phyloP scores from a whole-genome alignment of 2,113 vertebrate species.

The Xiphophorus hellerii region DNA sequence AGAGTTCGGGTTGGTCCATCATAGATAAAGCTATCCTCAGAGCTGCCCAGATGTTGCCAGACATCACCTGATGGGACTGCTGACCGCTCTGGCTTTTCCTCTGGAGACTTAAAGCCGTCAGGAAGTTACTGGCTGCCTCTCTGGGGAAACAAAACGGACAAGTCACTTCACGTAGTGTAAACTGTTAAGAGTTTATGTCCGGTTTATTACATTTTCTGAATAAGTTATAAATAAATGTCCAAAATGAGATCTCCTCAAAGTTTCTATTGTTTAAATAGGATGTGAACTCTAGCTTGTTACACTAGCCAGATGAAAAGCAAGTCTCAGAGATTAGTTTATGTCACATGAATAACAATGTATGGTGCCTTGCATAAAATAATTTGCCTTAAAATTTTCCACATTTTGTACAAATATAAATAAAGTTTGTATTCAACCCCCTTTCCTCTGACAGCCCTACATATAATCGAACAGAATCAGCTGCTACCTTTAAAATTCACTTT shows the following conservation, averaged over 20 bases:
- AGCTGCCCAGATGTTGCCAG: slow-evolving; percentile 98
- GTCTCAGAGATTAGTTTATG: background rate
- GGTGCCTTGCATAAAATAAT: too few species aligned
- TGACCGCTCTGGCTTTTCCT: slow-evolving; percentile 94
- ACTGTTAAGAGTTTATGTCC: background rate
- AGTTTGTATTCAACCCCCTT: background rate
- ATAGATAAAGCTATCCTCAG: slow-evolving; percentile 95
- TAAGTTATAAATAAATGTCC: background rate
- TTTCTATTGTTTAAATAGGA: too few species aligned
- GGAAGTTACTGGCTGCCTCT: slow-evolving; percentile 97
- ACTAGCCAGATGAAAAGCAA: background rate
- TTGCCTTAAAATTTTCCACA: too few species aligned
- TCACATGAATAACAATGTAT: background rate
- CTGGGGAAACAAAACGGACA: slow-evolving; percentile 66
- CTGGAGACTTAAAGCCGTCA: slow-evolving; percentile 95
- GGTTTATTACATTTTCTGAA: background rate
- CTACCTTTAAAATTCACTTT: too few species aligned
- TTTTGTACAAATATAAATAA: background rate
- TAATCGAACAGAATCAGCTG: background rate
- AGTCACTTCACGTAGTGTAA: background rate
- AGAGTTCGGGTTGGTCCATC: slow-evolving; percentile 98
- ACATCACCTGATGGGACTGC: slow-evolving; percentile 92
- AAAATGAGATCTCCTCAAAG: background rate
- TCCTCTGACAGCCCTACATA: background rate
- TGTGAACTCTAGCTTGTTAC: background rate